Evolutionary conservation across 2,888 invertebrate species (phyloP).

Genomic region (Notocelia uddmanniana): DNA sequence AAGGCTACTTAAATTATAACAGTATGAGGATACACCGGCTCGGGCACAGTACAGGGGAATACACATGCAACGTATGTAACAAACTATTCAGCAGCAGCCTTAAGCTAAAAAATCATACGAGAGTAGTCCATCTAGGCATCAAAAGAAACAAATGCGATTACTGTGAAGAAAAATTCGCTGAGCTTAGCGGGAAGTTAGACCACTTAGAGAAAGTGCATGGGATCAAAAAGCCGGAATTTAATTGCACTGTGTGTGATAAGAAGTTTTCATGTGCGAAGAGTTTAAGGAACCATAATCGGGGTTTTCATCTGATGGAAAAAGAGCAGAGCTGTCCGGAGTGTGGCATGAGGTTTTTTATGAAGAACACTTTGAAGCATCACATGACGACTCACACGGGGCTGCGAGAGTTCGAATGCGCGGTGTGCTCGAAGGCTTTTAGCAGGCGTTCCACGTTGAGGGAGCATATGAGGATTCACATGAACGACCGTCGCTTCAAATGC

Average conservation of each 20-base stretch:
- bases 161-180: conserved; percentile 64
- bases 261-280: conserved; percentile 60
- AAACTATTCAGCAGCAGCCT: conserved; percentile 47
- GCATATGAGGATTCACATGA: conserved; percentile 60
- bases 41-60: conserved; percentile 38
- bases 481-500: conserved; percentile 53
- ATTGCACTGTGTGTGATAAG: conserved; percentile 51
- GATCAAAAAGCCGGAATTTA: conserved; percentile 53
- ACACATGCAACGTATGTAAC: conserved; percentile 65
- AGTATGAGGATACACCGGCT: conserved; percentile 25
- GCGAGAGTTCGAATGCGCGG: conserved; percentile 59
- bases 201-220: conserved; percentile 45
- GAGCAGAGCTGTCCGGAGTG: conserved; percentile 65
- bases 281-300: conserved; percentile 63
- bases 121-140: conserved; percentile 22
- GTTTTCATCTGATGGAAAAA: conserved; percentile 68
- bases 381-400: conserved; percentile 59
- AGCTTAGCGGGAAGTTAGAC: conserved; percentile 43
- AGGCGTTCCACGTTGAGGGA: conserved; percentile 58
- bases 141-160: conserved; percentile 55
- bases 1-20: conserved; percentile 30
- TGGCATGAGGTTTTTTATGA: conserved; percentile 64
- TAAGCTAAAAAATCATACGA: conserved; percentile 22
- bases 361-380: conserved; percentile 59
- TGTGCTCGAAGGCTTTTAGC: conserved; percentile 62